These are phyloP conservation scores for Meandrusa payeni DNA, from an alignment of 2,888 invertebrate species.

Conservation along the genomic window DNA sequence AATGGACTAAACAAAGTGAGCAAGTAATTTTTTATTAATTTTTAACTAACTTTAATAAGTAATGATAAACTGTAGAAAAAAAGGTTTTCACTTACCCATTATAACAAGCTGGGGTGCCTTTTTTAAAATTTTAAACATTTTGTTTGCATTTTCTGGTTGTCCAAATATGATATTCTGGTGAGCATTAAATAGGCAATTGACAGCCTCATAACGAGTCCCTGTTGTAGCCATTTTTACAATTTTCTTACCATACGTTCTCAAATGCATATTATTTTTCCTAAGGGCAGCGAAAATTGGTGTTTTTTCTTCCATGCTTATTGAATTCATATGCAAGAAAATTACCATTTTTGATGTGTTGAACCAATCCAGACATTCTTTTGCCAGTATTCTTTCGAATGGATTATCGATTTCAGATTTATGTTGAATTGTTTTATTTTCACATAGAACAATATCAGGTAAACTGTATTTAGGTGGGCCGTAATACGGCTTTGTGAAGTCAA, in stretches of 20 bases:
- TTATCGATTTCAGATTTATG: conserved; percentile 72
- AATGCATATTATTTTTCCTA: conserved; percentile 84
- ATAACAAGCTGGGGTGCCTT: conserved; percentile 86
- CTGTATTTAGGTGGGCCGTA: conserved; percentile 69
- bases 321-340: conserved; percentile 86
- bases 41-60: too few species aligned
- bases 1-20: too few species aligned
- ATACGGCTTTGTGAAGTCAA: conserved; percentile 84
- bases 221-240: conserved; percentile 84
- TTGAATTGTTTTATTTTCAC: conserved; percentile 57
- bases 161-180: conserved; percentile 86
- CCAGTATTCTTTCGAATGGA: conserved; percentile 87
- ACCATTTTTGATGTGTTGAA: conserved; percentile 87
- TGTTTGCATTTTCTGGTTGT: conserved; percentile 81
- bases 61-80: too few species aligned
- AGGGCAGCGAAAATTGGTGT: conserved; percentile 83
- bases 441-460: conserved; percentile 73
- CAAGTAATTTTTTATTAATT: too few species aligned
- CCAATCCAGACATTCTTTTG: conserved; percentile 85
- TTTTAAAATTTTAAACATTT: conserved; percentile 83
- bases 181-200: conserved; percentile 83
- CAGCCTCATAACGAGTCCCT: conserved; percentile 84
- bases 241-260: conserved; percentile 83
- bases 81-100: conserved; percentile 83
- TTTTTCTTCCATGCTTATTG: conserved; percentile 83